These are phyloP conservation scores for Malaclemys terrapin DNA, from an alignment of 2,113 vertebrate species.

Conservation along the genomic window DNA sequence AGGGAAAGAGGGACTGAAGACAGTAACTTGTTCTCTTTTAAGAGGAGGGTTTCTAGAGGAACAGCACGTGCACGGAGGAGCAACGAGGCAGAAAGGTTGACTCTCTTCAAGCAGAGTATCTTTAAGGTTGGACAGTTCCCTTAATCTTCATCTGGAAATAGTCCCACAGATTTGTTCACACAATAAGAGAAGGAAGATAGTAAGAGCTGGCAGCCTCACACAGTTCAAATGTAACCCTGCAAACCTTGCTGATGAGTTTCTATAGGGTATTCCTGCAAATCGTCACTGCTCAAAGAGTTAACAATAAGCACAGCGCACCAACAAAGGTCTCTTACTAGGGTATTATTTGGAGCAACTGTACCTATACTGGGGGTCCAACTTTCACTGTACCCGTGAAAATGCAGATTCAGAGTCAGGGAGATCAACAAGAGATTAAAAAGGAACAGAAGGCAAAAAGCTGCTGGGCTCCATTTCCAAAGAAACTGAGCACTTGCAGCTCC, in stretches of 20 bases:
- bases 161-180: background rate
- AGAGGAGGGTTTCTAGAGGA: background rate
- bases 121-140: background rate
- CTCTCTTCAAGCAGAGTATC: background rate
- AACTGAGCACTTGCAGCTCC: background rate
- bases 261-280: background rate
- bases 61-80: background rate
- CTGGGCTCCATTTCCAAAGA: background rate
- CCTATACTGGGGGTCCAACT: background rate
- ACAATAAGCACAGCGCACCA: fast-evolving
- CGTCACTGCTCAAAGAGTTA: fast-evolving
- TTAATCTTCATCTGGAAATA: background rate
- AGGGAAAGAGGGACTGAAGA: background rate
- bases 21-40: too few relatives aligned
- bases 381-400: background rate
- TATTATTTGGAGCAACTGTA: background rate
- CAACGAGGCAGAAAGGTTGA: too few relatives aligned
- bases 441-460: background rate
- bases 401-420: background rate
- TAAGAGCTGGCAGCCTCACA: fast-evolving
- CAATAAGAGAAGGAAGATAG: background rate
- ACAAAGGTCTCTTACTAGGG: background rate
- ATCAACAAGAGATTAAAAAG: background rate
- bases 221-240: fast-evolving
- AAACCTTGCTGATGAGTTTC: background rate